Percentiles rank a stretch among this genome's conserved stretches.
Conservation (phyloP, 2,888 invertebrate species). For the Sesamia inferens region DNA sequence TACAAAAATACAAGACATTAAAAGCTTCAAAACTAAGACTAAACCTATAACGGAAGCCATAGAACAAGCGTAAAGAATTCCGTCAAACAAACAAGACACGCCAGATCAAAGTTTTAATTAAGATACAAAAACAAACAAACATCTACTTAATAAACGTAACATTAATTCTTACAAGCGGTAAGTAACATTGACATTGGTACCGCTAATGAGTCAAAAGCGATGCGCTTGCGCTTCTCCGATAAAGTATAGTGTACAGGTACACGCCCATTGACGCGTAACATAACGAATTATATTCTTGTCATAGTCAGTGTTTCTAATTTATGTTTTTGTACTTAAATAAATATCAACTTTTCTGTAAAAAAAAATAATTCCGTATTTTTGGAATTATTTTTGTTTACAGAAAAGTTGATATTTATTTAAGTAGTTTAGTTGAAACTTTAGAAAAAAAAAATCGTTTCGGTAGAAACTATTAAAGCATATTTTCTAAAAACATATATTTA, state of each 20-base stretch:
- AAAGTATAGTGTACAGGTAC: conserved; percentile 26
- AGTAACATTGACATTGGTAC: conserved; percentile 80
- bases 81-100: conserved; percentile 49
- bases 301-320: neutral
- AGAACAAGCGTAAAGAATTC: conserved; percentile 8
- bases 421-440: no score
- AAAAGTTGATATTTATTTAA: no score
- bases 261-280: conserved; percentile 48
- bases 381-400: neutral
- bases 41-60: neutral
- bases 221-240: conserved; percentile 50
- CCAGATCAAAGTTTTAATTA: conserved; percentile 54
- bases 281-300: neutral
- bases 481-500: neutral
- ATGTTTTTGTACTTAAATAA: neutral
- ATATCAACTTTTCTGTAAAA: neutral
- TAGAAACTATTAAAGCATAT: no score
- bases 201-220: conserved; percentile 70
- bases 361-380: neutral
- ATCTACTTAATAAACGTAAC: conserved; percentile 63
- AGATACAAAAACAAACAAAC: conserved; percentile 56
- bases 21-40: neutral
- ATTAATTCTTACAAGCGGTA: conserved; percentile 57
- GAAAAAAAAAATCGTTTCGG: no score
- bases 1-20: neutral